These are phyloP conservation scores for Helogale parvula DNA, from an alignment of 2,113 vertebrate genomes.

Conservation along the genomic window DNA sequence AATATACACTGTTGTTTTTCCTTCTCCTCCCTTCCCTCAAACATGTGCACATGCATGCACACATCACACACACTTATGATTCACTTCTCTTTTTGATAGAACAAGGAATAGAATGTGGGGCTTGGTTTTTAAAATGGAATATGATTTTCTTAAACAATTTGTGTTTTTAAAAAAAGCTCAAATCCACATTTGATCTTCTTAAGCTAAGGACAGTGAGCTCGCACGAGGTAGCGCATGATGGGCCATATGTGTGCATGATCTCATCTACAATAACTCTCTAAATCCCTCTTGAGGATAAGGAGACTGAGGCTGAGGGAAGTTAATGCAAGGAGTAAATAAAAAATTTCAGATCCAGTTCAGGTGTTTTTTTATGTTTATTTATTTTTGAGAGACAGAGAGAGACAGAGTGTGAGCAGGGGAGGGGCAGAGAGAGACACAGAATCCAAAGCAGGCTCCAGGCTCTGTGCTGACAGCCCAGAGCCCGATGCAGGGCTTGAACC, in stretches of 20 bases:
- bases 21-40: background rate
- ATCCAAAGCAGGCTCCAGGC: too few relatives aligned
- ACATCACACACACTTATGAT: background rate
- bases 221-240: background rate
- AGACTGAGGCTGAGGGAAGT: background rate
- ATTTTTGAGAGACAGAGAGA: too few relatives aligned
- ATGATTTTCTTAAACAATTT: slow-evolving; percentile 34
- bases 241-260: rapidly evolving
- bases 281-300: background rate
- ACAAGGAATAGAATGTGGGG: slow-evolving; percentile 56
- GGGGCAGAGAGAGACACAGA: too few relatives aligned
- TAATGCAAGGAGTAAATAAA: background rate
- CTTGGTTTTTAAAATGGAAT: slow-evolving; percentile 73
- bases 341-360: background rate
- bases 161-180: slow-evolving; percentile 27
- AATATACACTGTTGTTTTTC: background rate
- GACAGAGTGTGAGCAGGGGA: too few relatives aligned
- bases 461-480: too few relatives aligned
- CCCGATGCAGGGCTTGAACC: too few relatives aligned
- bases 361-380: too few relatives aligned
- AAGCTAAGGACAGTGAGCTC: slow-evolving; percentile 49
- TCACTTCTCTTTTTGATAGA: slow-evolving; percentile 42
- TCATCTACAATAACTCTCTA: background rate
- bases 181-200: slow-evolving; percentile 33
- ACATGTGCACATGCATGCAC: background rate